Evolutionary conservation across 2,888 invertebrate species (phyloP).

Genomic region (Ganaspis brasiliensis): DNA sequence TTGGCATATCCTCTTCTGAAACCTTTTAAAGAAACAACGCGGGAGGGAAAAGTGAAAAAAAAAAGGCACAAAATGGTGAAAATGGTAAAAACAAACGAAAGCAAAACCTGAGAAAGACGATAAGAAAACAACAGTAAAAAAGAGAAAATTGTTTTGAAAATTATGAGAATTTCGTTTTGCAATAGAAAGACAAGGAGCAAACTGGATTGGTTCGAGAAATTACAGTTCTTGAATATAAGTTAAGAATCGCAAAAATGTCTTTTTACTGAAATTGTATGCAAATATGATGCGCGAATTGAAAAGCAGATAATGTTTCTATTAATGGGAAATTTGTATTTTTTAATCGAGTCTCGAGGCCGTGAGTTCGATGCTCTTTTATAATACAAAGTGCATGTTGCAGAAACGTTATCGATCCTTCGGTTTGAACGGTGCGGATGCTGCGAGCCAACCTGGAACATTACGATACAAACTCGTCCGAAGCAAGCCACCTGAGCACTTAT

Average conservation of each 20-base stretch:
- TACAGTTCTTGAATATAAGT: too few species aligned
- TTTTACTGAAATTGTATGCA: not conserved
- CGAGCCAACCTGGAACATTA: slow-evolving; percentile 35
- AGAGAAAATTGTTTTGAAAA: too few species aligned
- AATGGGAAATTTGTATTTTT: slow-evolving; percentile 15
- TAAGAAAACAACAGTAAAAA: not conserved
- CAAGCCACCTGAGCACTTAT: slow-evolving; percentile 40
- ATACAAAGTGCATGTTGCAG: slow-evolving; percentile 40
- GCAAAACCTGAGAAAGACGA: too few species aligned
- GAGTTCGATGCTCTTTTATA: slow-evolving; percentile 43
- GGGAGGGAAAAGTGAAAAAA: not conserved
- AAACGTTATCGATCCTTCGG: slow-evolving; percentile 38
- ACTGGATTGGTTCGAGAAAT: not conserved
- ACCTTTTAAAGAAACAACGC: not conserved
- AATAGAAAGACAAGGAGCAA: too few species aligned
- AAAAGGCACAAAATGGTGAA: too few species aligned
- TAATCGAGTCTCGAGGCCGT: slow-evolving; percentile 26
- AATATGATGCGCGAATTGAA: not conserved
- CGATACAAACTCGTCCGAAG: slow-evolving; percentile 43
- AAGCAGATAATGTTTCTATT: slow-evolving; percentile 12
- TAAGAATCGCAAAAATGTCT: too few species aligned
- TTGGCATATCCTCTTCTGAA: too few species aligned
- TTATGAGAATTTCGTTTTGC: too few species aligned
- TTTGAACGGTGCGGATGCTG: slow-evolving; percentile 41
- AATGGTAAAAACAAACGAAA: not conserved